Conservation (phyloP, 2,113 vertebrate genomes). For the Misgurnus mizolepis region DNA sequence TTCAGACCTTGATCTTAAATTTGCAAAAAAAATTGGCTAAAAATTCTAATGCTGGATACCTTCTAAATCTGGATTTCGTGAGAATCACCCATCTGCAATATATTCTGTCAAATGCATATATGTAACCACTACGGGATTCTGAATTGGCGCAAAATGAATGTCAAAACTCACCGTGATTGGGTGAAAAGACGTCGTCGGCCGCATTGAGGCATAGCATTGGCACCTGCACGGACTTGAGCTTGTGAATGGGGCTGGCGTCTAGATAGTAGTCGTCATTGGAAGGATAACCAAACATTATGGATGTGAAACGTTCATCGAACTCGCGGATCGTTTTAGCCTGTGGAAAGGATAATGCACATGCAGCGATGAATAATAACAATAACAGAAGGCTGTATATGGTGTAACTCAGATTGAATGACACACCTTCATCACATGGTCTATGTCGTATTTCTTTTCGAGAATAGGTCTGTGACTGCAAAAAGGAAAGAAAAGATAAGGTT, state of each 20-base stretch:
- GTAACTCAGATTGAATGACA: slow-evolving; percentile 4
- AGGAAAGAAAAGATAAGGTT: slow-evolving; percentile 43
- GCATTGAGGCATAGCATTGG: slow-evolving; percentile 96
- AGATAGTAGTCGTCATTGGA: slow-evolving; percentile 94
- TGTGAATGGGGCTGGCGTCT: slow-evolving; percentile 90
- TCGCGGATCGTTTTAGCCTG: slow-evolving; percentile 95
- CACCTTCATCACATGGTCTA: slow-evolving; percentile 98
- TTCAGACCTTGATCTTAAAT: no score
- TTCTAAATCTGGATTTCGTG: no score
- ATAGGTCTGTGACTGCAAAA: slow-evolving; percentile 87
- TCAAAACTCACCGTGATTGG: slow-evolving; percentile 83
- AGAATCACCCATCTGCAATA: no score
- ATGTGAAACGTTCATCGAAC: slow-evolving; percentile 95
- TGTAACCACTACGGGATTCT: no score
- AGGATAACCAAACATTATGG: slow-evolving; percentile 95
- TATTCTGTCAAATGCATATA: no score
- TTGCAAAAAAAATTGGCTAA: no score
- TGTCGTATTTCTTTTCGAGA: slow-evolving; percentile 91
- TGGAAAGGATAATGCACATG: neutral
- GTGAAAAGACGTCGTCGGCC: slow-evolving; percentile 95
- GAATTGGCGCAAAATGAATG: no score
- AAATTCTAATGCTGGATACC: no score
- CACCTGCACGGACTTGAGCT: slow-evolving; percentile 90
- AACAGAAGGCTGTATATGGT: neutral
- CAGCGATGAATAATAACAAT: neutral